These are phyloP conservation scores for Pangasius macronema DNA, from an alignment of 2,797 vertebrate species.

Conservation along the genomic window DNA sequence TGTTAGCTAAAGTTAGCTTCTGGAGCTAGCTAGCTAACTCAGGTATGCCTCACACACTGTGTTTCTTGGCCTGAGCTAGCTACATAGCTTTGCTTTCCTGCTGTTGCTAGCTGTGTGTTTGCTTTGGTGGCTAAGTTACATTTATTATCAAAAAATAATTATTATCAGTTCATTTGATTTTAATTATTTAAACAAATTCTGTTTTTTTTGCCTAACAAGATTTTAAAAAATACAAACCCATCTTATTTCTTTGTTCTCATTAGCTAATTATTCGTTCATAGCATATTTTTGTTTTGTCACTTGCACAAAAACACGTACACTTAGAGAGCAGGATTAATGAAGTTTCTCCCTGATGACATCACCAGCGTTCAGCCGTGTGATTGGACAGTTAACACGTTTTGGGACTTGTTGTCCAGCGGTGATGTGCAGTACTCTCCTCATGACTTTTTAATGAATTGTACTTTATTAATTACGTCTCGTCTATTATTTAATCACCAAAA, in stretches of 20 bases:
- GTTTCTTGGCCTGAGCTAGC: not conserved
- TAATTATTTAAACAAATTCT: not conserved
- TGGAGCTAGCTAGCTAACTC: not conserved
- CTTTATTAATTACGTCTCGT: conserved; percentile 70
- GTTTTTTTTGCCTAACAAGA: too few relatives aligned
- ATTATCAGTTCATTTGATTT: not conserved
- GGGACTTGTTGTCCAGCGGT: conserved; percentile 17
- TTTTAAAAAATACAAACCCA: too few relatives aligned
- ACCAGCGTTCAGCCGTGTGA: not conserved
- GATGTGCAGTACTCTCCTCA: conserved; percentile 55
- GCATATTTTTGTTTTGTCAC: not conserved
- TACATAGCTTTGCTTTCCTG: not conserved
- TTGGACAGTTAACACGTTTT: not conserved
- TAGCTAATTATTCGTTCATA: not conserved
- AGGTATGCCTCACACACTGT: not conserved
- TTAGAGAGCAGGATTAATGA: not conserved
- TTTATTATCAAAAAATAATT: too few relatives aligned
- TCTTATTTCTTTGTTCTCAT: not conserved
- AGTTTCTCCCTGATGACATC: not conserved
- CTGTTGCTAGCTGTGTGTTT: not conserved
- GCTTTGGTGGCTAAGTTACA: not conserved
- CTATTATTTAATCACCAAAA: conserved; percentile 57
- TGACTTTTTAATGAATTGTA: conserved; percentile 69
- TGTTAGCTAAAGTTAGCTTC: not conserved
- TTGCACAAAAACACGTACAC: not conserved